A percentile compares a stretch with the other conserved stretches of the same genome.
These are phyloP conservation scores for Heliornis fulica DNA, from an alignment of 2,113 vertebrate species.

Conservation along the genomic window DNA sequence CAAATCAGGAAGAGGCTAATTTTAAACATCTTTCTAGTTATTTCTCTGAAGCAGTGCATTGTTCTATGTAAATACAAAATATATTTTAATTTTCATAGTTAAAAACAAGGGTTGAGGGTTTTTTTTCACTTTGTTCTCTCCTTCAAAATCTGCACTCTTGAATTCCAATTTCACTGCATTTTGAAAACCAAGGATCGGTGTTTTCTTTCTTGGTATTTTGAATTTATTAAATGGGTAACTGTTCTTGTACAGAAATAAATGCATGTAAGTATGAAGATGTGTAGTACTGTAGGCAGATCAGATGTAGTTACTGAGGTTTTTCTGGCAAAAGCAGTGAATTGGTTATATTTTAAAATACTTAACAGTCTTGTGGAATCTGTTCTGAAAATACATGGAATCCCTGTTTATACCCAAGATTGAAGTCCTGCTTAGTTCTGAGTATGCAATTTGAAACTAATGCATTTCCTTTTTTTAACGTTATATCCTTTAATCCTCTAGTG, in stretches of 20 bases:
- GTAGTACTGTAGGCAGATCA: background rate
- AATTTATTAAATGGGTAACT: background rate
- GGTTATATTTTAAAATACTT: background rate
- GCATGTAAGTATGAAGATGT: background rate
- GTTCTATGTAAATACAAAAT: background rate
- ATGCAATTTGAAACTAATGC: background rate
- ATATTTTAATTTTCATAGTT: background rate
- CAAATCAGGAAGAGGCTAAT: background rate
- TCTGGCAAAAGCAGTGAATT: conserved; percentile 25
- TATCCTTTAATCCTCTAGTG: background rate
- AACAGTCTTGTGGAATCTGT: background rate
- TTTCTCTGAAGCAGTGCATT: background rate
- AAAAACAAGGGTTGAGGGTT: background rate
- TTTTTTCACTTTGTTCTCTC: background rate
- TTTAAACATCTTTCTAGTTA: background rate
- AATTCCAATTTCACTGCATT: background rate
- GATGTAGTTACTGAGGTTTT: conserved; percentile 8
- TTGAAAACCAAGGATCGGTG: background rate
- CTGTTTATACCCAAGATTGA: background rate
- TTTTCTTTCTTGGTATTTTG: conserved; percentile 27
- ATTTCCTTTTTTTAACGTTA: background rate
- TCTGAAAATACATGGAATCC: background rate
- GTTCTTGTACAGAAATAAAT: background rate
- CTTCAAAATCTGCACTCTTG: background rate
- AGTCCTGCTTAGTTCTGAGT: background rate